phyloP scores from a whole-genome alignment of 2,797 vertebrate genomes.

The Pipistrellus pygmaeus region DNA sequence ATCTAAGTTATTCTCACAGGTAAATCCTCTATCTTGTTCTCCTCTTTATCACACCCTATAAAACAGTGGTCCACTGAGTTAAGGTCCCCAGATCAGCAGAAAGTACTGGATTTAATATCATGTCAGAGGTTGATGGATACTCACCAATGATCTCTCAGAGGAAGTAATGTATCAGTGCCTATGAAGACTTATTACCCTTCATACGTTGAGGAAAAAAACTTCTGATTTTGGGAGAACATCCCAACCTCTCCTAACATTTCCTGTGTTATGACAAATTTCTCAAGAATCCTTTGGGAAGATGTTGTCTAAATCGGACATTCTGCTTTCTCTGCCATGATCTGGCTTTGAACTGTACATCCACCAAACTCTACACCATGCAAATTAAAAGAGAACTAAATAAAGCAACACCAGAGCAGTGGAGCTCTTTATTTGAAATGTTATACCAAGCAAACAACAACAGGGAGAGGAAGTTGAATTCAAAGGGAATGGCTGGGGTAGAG shows the following conservation, averaged over 20 bases:
- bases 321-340: constrained; percentile 43
- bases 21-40: background rate
- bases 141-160: background rate
- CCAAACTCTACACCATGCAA: constrained; percentile 62
- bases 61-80: background rate
- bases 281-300: background rate
- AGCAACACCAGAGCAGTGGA: constrained; percentile 30
- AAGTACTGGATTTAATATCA: background rate
- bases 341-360: constrained; percentile 42
- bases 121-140: background rate
- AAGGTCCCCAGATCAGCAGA: too few species aligned
- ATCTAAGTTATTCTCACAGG: background rate
- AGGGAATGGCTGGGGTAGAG: constrained; percentile 39
- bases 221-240: background rate
- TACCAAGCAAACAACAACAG: constrained; percentile 66
- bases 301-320: background rate
- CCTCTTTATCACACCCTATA: background rate
- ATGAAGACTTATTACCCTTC: background rate
- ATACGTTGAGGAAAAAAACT: background rate
- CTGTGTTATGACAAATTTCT: background rate
- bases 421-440: constrained; percentile 73
- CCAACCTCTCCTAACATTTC: background rate
- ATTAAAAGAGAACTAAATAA: constrained; percentile 76
- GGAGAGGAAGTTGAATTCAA: constrained; percentile 65
- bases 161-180: background rate